A percentile compares a stretch with the other conserved stretches of the same genome.
Evolutionary conservation across 2,113 vertebrate species (phyloP).

Genomic region (Podocnemis expansa): DNA sequence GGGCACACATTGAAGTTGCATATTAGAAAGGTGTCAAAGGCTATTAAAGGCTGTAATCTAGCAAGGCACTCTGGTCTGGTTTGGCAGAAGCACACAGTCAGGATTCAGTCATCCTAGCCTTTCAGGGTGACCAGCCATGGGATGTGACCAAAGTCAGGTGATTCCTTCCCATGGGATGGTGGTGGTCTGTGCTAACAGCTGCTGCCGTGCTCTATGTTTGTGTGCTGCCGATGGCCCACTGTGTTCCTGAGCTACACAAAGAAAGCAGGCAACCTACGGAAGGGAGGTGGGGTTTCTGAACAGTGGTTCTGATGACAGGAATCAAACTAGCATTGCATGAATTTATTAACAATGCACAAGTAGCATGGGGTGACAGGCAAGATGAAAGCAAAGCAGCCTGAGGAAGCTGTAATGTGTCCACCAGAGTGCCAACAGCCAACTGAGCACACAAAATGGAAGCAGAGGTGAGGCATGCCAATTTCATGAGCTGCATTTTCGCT

Average conservation of each 20-base stretch:
- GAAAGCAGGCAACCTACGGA: neutral
- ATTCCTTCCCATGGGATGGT: neutral
- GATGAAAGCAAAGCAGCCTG: neutral
- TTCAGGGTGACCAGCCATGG: neutral
- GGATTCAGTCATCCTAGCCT: neutral
- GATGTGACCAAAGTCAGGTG: neutral
- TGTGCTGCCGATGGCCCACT: neutral
- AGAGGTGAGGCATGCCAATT: neutral
- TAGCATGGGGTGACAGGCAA: neutral
- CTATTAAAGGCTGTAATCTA: no score
- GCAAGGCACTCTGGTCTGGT: no score
- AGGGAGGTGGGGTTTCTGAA: neutral
- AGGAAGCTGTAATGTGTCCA: neutral
- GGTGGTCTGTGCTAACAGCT: neutral
- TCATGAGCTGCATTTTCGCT: neutral
- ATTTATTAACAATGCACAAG: neutral
- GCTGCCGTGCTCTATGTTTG: neutral
- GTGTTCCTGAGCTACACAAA: neutral
- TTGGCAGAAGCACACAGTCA: no score
- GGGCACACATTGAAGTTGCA: no score
- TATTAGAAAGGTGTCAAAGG: no score
- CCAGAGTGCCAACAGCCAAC: neutral
- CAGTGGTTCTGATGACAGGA: neutral
- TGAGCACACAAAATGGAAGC: neutral
- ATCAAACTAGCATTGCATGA: accelerated